Evolutionary conservation across 1,140 invertebrate species (phyloP), one percentile per base, ranked within the genome.

Genomic region (Drosophila cardini): DNA sequence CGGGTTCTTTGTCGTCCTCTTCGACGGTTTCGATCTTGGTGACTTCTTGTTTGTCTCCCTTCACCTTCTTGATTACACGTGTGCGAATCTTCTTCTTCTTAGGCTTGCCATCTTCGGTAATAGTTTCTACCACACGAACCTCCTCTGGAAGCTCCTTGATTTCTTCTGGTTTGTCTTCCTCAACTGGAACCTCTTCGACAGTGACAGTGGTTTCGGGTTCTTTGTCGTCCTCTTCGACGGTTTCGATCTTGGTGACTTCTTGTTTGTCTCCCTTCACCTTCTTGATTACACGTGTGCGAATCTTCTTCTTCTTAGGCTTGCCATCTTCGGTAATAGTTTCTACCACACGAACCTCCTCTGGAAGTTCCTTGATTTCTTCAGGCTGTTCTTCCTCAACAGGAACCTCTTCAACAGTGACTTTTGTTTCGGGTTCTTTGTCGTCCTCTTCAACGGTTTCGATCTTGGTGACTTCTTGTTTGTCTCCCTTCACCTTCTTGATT

Each of bases 371-470:
- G 21, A 73, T n/a, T 42, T 63, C 56, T 53, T 77, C 60, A 38
- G 46, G 43, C 16, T 52, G 40, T 42, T 78, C 18, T 58, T 69
- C 50, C 13, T 63, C 72, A 4, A 74, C 60, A 16, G 67, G 34
- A n/a, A 16, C 42, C 38, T 84, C 80, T 68, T 90, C 79, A 0
- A 81, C 30, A 15, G 69, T 81, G 2, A 90, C 80, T 38, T 77
- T 87, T 13, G 82, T 92, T 63, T 91, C 76, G 32, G 91, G 85
- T 46, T 82, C 38, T 67, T 92, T 81, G 30, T 86, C 91, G 53
- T 92, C 85, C 75, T 93, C 91, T 80, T 93, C 91, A 10, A 92
- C 76, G 1, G 91, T 92, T n/a, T 92, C 86, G 56, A 92, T 91
- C 57, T 90, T 81, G n/a, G 80, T 92, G 15, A 91, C 77, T 72